A percentile compares a stretch with the other conserved stretches of the same genome.
These are phyloP conservation scores for Cephalopterus ornatus DNA, from an alignment of 2,113 vertebrate genomes.

Conservation along the genomic window DNA sequence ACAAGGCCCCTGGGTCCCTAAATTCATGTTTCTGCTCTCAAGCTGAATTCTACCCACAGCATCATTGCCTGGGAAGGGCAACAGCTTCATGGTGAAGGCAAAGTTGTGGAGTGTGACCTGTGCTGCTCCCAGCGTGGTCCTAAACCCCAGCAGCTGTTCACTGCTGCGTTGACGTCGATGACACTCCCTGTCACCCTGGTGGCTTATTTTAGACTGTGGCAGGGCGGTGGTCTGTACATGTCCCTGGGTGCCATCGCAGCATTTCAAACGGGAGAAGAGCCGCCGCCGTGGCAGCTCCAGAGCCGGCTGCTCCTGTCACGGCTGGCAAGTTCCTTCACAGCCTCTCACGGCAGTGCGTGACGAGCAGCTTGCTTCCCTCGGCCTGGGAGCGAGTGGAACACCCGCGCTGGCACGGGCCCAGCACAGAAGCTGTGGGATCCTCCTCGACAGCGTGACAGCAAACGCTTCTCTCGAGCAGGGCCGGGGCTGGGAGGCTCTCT, in stretches of 20 bases:
- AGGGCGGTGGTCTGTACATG: rapidly evolving
- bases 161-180: rapidly evolving
- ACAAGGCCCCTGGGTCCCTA: not conserved
- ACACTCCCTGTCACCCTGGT: rapidly evolving
- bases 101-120: not conserved
- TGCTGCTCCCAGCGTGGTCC: not conserved
- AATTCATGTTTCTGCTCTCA: not conserved
- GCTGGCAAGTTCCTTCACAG: not conserved
- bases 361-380: not conserved
- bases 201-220: not conserved
- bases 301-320: rapidly evolving
- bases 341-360: not conserved
- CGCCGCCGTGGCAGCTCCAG: rapidly evolving
- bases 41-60: not conserved
- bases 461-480: not conserved
- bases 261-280: not conserved
- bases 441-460: not conserved
- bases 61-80: not conserved
- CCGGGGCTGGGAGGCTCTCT: not conserved
- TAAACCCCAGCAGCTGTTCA: not conserved
- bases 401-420: rapidly evolving
- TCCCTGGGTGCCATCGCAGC: not conserved
- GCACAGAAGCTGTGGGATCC: constrained; percentile 31
- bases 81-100: not conserved
- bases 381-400: not conserved